phyloP scores from a whole-genome alignment of 2,113 vertebrate species.

The Cygnus atratus region DNA sequence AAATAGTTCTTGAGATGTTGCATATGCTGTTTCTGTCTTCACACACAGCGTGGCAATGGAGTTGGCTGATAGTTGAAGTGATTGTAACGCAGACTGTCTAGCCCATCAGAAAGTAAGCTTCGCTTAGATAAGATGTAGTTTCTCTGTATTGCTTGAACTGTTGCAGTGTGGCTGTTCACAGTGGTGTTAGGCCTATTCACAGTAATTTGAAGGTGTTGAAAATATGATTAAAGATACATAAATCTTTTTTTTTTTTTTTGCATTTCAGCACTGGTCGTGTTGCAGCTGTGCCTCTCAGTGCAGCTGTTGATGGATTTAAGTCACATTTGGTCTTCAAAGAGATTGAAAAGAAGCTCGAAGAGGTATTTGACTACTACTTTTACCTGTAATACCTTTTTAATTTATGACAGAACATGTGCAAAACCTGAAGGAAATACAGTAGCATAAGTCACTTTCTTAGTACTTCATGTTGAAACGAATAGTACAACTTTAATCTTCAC shows the following conservation, averaged over 20 bases:
- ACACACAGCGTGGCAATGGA: background rate
- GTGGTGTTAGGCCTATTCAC: background rate
- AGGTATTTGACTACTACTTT: conserved; percentile 77
- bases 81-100: background rate
- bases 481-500: background rate
- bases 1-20: background rate
- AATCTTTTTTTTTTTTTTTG: background rate
- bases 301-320: conserved; percentile 86
- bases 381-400: background rate
- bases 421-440: background rate
- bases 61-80: background rate
- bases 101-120: background rate
- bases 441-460: background rate
- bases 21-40: background rate
- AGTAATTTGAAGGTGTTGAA: background rate
- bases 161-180: background rate
- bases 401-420: background rate
- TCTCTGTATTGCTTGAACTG: rapidly evolving
- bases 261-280: conserved; percentile 72
- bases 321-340: conserved; percentile 87
- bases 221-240: background rate
- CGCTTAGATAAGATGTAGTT: background rate
- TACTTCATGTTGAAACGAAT: background rate
- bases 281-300: conserved; percentile 76
- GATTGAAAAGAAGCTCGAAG: conserved; percentile 88